Conservation (phyloP, 2,888 invertebrate species). For the Diabrotica balteata region DNA sequence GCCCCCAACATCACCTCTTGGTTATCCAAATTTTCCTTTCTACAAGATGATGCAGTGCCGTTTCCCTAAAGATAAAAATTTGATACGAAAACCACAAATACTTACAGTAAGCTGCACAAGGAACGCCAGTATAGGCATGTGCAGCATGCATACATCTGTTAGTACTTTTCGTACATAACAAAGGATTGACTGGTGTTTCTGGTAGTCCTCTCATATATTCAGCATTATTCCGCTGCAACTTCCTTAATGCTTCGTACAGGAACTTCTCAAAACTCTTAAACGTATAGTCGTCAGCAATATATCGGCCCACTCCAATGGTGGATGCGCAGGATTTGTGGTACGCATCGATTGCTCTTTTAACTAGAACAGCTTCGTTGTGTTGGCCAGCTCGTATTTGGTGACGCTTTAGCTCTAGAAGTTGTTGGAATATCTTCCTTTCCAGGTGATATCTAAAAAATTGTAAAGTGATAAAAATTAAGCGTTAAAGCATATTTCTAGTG, state of each 20-base stretch:
- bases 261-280: constrained; percentile 87
- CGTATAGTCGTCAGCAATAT: constrained; percentile 71
- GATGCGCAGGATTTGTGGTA: constrained; percentile 79
- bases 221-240: constrained; percentile 76
- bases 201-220: constrained; percentile 65
- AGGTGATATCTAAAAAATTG: constrained; percentile 76
- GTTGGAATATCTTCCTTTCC: constrained; percentile 91
- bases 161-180: constrained; percentile 85
- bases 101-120: constrained; percentile 88
- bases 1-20: too few species aligned
- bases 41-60: too few species aligned
- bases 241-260: constrained; percentile 83
- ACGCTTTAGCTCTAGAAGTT: constrained; percentile 88
- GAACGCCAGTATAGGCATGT: constrained; percentile 89
- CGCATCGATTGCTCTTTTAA: constrained; percentile 86
- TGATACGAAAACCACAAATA: constrained; percentile 42
- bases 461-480: neutral
- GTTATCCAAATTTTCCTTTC: too few species aligned
- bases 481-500: neutral
- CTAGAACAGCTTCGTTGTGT: constrained; percentile 85
- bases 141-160: constrained; percentile 90
- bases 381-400: constrained; percentile 90
- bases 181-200: constrained; percentile 66
- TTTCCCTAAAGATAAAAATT: too few species aligned
- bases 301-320: constrained; percentile 70